phyloP scores from a whole-genome alignment of 1,140 invertebrate species.

The Drosophila funebris region DNA sequence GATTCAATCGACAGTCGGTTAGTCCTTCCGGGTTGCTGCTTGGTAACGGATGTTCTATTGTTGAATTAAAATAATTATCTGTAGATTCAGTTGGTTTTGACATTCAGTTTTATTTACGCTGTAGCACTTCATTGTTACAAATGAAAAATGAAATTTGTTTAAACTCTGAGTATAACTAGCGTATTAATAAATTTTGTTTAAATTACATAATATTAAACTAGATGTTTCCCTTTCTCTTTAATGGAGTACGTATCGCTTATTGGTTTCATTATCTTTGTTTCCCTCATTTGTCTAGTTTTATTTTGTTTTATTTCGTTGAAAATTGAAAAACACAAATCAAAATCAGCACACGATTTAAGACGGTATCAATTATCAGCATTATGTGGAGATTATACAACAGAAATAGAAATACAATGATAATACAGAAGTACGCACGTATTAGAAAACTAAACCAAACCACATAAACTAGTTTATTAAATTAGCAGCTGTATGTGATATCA shows the following conservation, averaged over 20 bases:
- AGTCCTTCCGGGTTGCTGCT: constrained; percentile 41
- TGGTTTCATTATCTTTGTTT: constrained; percentile 45
- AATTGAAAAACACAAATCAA: constrained; percentile 12
- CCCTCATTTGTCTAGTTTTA: constrained; percentile 66
- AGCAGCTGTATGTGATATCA: constrained; percentile 38
- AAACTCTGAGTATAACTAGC: constrained; percentile 70
- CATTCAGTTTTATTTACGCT: constrained; percentile 80
- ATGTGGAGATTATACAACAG: constrained; percentile 10
- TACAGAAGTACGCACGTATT: constrained; percentile 57
- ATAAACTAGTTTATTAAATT: constrained; percentile 59
- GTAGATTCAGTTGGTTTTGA: constrained; percentile 57
- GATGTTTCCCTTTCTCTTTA: constrained; percentile 59
- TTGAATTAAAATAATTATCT: constrained; percentile 10
- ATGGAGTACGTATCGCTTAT: constrained; percentile 38
- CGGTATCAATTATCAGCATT: neutral
- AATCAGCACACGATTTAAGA: neutral
- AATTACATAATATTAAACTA: constrained; percentile 81
- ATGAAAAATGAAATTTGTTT: constrained; percentile 72
- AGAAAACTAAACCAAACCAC: constrained; percentile 61
- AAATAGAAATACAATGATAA: constrained; percentile 65
- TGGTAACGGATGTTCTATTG: constrained; percentile 26
- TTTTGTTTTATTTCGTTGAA: constrained; percentile 25
- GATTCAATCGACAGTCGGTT: constrained; percentile 15
- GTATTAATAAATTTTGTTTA: constrained; percentile 75
- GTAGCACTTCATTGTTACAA: constrained; percentile 73